phyloP scores from a whole-genome alignment of 2,888 invertebrate species.

The Clunio marinus region DNA sequence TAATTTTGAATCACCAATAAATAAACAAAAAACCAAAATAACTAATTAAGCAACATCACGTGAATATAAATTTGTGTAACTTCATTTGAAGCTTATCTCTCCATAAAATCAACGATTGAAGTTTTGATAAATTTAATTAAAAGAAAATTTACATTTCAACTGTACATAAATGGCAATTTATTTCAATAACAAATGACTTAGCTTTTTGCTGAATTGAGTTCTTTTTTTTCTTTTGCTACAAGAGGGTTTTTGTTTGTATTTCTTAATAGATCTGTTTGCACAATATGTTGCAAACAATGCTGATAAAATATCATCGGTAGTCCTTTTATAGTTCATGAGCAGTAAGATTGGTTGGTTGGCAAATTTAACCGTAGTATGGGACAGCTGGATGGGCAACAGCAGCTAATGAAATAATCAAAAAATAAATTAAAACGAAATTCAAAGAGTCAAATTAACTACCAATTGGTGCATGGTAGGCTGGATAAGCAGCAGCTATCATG shows the following conservation, averaged over 20 bases:
- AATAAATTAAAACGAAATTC: slow-evolving; percentile 30
- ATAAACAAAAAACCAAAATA: too few relatives aligned
- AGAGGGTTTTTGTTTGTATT: background rate
- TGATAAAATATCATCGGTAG: background rate
- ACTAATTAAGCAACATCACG: too few relatives aligned
- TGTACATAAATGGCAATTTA: slow-evolving; percentile 10
- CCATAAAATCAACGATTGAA: too few relatives aligned
- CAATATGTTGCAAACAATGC: background rate
- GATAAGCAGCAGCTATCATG: slow-evolving; percentile 42
- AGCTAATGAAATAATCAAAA: background rate
- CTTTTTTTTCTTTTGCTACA: background rate
- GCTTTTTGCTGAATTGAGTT: background rate
- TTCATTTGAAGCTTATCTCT: too few relatives aligned
- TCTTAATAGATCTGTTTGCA: background rate
- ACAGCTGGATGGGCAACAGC: slow-evolving; percentile 43
- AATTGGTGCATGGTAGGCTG: slow-evolving; percentile 42
- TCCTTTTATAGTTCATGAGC: background rate
- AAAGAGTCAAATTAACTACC: too few relatives aligned
- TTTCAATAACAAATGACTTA: slow-evolving; percentile 2
- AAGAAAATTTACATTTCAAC: background rate
- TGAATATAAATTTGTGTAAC: too few relatives aligned
- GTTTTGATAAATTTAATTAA: too few relatives aligned
- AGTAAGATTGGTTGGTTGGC: background rate
- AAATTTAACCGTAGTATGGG: slow-evolving; percentile 42
- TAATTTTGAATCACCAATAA: too few relatives aligned